These are phyloP conservation scores for Lutjanus erythropterus DNA, from an alignment of 2,113 vertebrate genomes.

Conservation along the genomic window DNA sequence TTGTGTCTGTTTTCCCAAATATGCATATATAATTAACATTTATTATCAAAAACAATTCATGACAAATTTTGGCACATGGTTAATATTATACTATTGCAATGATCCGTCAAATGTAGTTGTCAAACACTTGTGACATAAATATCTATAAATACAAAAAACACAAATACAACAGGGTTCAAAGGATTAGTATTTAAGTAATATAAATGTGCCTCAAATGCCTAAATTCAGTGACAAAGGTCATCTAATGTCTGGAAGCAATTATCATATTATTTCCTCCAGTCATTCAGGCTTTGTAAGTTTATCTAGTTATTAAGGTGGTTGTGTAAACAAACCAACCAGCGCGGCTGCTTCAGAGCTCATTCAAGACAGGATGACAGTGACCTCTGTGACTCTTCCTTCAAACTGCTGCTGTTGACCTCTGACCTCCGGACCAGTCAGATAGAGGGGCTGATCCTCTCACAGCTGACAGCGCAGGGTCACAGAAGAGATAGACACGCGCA, in stretches of 20 bases:
- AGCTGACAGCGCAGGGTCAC: constrained; percentile 37
- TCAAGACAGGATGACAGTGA: constrained; percentile 17
- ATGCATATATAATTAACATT: no score
- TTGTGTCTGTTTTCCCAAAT: no score
- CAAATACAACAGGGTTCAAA: no score
- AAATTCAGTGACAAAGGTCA: neutral
- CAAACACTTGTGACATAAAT: no score
- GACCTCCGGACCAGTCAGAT: constrained; percentile 42
- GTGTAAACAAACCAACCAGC: neutral
- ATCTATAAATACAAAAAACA: no score
- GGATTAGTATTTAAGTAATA: no score
- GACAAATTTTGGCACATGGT: no score
- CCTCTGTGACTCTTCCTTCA: constrained; percentile 30
- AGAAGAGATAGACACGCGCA: constrained; percentile 35
- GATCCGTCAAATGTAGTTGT: no score
- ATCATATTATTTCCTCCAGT: neutral
- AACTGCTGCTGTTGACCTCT: constrained; percentile 43
- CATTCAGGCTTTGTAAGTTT: neutral
- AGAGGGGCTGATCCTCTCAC: constrained; percentile 23
- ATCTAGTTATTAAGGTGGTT: neutral
- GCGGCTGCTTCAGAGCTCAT: neutral
- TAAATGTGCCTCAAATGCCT: neutral
- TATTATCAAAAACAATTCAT: no score
- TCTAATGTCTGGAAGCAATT: neutral
- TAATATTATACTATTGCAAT: no score